A percentile compares a stretch with the other conserved stretches of the same genome.
Conservation (phyloP, 2,797 vertebrate genomes). For the Ctenochaetus hawaiiensis region DNA sequence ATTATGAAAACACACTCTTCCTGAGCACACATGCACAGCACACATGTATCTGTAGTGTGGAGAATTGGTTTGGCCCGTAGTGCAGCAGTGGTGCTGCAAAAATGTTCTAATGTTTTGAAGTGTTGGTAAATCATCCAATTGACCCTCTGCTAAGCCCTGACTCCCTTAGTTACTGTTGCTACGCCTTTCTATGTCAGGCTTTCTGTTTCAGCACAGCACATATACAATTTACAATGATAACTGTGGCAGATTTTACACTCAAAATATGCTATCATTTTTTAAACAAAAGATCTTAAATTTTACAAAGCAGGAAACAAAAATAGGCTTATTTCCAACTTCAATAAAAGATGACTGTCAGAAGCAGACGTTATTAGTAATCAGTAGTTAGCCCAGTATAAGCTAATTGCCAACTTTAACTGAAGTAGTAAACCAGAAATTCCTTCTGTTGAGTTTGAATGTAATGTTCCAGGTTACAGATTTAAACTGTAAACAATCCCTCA, state of each 20-base stretch:
- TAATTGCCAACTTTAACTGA: no score
- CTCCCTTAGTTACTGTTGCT: neutral
- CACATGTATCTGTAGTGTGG: slow-evolving; percentile 6
- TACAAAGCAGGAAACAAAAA: no score
- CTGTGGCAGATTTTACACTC: neutral
- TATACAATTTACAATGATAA: neutral
- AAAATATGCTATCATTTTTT: no score
- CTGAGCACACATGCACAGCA: slow-evolving; percentile 22
- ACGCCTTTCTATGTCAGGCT: neutral
- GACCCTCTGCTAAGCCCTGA: neutral
- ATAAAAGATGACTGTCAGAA: no score
- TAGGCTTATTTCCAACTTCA: no score
- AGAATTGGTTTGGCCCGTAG: neutral
- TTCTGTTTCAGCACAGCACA: neutral
- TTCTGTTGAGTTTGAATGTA: no score
- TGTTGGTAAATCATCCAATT: neutral
- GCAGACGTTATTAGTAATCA: no score
- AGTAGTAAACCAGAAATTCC: no score
- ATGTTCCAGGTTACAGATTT: no score
- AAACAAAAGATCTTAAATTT: no score
- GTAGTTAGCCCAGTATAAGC: no score
- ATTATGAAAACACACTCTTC: slow-evolving; percentile 49
- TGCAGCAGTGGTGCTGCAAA: neutral
- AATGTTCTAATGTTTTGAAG: neutral
- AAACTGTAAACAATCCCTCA: no score